phyloP scores from a whole-genome alignment of 2,797 vertebrate species.

The Coregonus ussuriensis region DNA sequence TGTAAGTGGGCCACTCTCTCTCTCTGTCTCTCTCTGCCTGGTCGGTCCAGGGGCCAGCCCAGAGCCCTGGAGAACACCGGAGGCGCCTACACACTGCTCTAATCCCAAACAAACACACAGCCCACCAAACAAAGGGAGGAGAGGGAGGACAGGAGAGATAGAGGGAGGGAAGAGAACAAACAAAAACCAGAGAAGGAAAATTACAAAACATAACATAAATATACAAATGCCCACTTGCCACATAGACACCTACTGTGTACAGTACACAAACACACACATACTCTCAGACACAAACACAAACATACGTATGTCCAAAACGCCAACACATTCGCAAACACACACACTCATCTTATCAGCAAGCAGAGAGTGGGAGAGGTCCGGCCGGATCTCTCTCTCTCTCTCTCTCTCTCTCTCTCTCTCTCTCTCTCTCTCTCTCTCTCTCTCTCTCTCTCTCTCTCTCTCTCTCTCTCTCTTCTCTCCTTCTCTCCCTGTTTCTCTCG shows the following conservation, averaged over 20 bases:
- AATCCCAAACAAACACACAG: constrained; percentile 54
- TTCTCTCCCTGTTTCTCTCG: constrained; percentile 45
- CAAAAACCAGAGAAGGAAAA: constrained; percentile 52
- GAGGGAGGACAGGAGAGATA: constrained; percentile 11
- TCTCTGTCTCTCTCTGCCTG: background rate
- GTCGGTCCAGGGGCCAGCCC: constrained; percentile 48
- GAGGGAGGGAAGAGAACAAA: constrained; percentile 28
- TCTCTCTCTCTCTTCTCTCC: constrained; percentile 47
- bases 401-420: background rate
- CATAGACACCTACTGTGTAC: constrained; percentile 54
- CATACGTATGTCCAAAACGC: constrained; percentile 6
- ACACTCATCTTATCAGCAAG: constrained; percentile 13
- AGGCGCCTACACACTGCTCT: constrained; percentile 55
- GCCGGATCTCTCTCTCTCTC: background rate
- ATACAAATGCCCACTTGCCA: constrained; percentile 25
- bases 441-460: background rate
- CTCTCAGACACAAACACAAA: constrained; percentile 1
- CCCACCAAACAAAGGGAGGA: constrained; percentile 40
- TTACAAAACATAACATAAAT: constrained; percentile 36
- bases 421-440: constrained; percentile 20
- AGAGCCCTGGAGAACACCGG: constrained; percentile 28
- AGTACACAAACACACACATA: constrained; percentile 26
- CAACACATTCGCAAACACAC: constrained; percentile 31
- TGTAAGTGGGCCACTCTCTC: constrained; percentile 48
- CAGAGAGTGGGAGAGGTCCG: constrained; percentile 5